Conservation (phyloP, 2,113 vertebrate genomes). For the Epinephelus lanceolatus region DNA sequence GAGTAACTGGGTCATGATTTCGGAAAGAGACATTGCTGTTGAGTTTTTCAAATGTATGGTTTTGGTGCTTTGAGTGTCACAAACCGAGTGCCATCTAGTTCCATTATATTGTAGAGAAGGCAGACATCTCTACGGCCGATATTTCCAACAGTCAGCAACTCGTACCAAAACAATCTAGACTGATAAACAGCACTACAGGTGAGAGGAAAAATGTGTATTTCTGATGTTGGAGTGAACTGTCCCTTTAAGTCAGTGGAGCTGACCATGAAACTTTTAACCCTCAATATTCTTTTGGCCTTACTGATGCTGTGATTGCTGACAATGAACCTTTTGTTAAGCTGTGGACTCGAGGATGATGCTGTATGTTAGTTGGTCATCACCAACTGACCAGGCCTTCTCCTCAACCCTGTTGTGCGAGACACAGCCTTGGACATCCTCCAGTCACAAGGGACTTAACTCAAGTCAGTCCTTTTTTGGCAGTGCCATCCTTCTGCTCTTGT, state of each 20-base stretch:
- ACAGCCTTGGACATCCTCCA: slow-evolving; percentile 22
- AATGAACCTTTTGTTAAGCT: slow-evolving; percentile 14
- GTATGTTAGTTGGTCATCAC: slow-evolving; percentile 4
- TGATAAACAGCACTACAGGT: too few species aligned
- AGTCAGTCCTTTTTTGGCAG: slow-evolving; percentile 31
- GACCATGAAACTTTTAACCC: neutral
- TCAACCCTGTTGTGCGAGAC: slow-evolving; percentile 25
- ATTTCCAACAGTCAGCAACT: too few species aligned
- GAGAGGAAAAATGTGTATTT: too few species aligned
- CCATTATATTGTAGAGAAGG: too few species aligned
- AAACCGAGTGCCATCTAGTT: too few species aligned
- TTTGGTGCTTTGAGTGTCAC: too few species aligned
- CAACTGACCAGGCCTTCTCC: slow-evolving; percentile 25
- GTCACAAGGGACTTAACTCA: slow-evolving; percentile 16
- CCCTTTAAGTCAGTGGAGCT: neutral
- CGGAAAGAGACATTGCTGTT: too few species aligned
- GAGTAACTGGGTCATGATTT: too few species aligned
- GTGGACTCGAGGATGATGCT: slow-evolving; percentile 8
- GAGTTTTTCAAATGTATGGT: too few species aligned
- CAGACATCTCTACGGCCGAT: too few species aligned
- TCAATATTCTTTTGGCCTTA: slow-evolving; percentile 24
- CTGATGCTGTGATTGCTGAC: slow-evolving; percentile 4
- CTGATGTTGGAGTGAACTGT: too few species aligned
- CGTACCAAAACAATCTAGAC: too few species aligned
- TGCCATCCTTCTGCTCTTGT: slow-evolving; percentile 35